phyloP scores from a whole-genome alignment of 2,888 invertebrate genomes.

The Diogma glabrata region DNA sequence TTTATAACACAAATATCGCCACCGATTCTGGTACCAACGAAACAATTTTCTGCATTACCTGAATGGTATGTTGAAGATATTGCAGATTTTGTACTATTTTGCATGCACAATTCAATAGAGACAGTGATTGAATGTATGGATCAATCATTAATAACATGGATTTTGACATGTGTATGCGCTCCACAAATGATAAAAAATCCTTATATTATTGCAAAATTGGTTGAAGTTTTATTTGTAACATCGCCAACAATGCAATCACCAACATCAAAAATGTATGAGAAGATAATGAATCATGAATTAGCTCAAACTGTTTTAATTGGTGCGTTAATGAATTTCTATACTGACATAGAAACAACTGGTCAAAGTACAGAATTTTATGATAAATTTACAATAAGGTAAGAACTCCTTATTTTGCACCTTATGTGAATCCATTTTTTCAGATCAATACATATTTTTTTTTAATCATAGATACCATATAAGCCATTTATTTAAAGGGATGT shows the following conservation, averaged over 20 bases:
- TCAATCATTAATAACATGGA: slow-evolving; percentile 74
- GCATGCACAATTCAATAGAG: slow-evolving; percentile 72
- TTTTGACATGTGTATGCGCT: slow-evolving; percentile 81
- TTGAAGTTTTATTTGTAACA: slow-evolving; percentile 77
- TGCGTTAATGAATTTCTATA: slow-evolving; percentile 95
- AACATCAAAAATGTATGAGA: background rate
- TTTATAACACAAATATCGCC: slow-evolving; percentile 43
- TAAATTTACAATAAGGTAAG: slow-evolving; percentile 88
- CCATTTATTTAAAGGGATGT: slow-evolving; percentile 91
- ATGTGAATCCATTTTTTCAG: background rate
- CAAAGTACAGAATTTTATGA: slow-evolving; percentile 98
- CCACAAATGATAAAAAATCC: slow-evolving; percentile 90
- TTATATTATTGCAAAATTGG: slow-evolving; percentile 91
- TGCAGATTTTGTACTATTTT: slow-evolving; percentile 88
- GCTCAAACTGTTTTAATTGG: slow-evolving; percentile 73
- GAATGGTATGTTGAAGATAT: slow-evolving; percentile 98
- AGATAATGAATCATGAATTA: slow-evolving; percentile 80
- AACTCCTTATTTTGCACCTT: too few species aligned
- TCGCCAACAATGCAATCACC: slow-evolving; percentile 33
- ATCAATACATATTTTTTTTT: background rate
- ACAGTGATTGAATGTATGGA: slow-evolving; percentile 66
- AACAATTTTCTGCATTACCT: slow-evolving; percentile 79
- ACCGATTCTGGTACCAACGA: slow-evolving; percentile 48
- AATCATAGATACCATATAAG: slow-evolving; percentile 74
- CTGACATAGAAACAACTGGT: slow-evolving; percentile 94